Percentiles rank a stretch among this genome's conserved stretches.
Evolutionary conservation across 2,888 invertebrate genomes (phyloP).

Genomic region (Cephus sareptanus): DNA sequence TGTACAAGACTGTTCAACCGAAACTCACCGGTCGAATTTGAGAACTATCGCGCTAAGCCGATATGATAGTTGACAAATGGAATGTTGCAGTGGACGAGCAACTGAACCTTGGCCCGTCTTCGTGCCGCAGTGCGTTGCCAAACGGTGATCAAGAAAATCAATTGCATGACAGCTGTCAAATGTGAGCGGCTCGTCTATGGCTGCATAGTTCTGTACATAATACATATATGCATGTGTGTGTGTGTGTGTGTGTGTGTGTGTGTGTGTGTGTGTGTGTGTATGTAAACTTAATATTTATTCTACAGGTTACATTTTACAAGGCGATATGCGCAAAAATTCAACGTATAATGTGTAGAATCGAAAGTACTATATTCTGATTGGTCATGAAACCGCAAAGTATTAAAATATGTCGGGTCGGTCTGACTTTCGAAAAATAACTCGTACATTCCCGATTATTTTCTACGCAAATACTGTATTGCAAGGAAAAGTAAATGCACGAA

Average conservation of each 20-base stretch:
- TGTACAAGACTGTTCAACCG: neutral
- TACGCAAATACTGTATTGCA: conserved; percentile 43
- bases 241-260: conserved; percentile 9
- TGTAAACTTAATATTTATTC: conserved; percentile 26
- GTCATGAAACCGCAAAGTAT: neutral
- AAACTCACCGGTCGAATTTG: neutral
- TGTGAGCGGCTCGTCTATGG: neutral
- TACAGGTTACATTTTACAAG: conserved; percentile 23
- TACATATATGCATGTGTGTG: too few species aligned
- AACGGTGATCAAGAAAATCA: neutral
- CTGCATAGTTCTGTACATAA: neutral
- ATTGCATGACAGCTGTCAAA: too few species aligned
- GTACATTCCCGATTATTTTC: conserved; percentile 16
- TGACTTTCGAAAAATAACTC: neutral
- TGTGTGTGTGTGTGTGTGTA: conserved; percentile 17
- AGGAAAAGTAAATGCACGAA: conserved; percentile 22
- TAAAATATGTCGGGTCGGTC: neutral
- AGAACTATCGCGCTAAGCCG: neutral
- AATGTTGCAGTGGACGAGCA: neutral
- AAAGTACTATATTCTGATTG: neutral
- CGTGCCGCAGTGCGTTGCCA: neutral
- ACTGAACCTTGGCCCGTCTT: neutral
- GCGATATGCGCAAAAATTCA: conserved; percentile 25
- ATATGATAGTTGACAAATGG: neutral
- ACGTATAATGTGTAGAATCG: conserved; percentile 33